Base-by-base conservation (phyloP, 2,113 vertebrate genomes). In the Clarias batrachus region DNA sequence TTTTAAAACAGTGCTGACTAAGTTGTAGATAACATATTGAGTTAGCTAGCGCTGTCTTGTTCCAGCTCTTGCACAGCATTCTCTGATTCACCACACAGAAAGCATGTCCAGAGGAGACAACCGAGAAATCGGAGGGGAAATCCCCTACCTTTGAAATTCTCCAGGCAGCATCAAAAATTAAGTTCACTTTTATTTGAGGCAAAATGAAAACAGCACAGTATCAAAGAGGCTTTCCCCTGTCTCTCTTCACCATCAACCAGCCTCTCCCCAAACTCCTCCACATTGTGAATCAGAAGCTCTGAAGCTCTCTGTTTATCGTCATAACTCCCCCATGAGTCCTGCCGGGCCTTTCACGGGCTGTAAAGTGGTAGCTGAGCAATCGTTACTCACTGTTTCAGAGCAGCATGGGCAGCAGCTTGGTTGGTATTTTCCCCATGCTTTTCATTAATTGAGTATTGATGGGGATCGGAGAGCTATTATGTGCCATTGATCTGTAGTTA, bases 111-210 rank as follows among this genome's bases (percentile, higher is more conserved):
- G 91, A 93, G 91, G 91, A 90, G 90, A 92, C 92, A 91, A 89
- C 92, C 62, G 62, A 76, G 6, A 80, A 63, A 63, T 21, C 37
- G 27, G 83, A 37, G 27, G 57, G 91, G 93, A 92, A 93, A 91
- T 90, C 88, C 91, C 88, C 93, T 89, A 88, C 91, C 91, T 93
- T 92, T 94, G 90, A 93, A 94, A 94, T 92, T 93, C 93, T 91
- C 92, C 91, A 91, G 91, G 90, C 93, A 91, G 91, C 91, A 92
- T 92, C 92, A 91, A 92, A 94, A 94, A 94, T 94, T 94, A 95
- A 94, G 92, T 92, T 92, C 90, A 89, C 92, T 94, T 93, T 93
- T 94, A 93, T 94, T 93, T 92, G 90, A 93, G 93, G 91, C 91
- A 93, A 94, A 93, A 92, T 91, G 92, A 93, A 92, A 92, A 90